Base-by-base conservation (phyloP, 2,888 invertebrate species). In the Luffia ferchaultella region DNA sequence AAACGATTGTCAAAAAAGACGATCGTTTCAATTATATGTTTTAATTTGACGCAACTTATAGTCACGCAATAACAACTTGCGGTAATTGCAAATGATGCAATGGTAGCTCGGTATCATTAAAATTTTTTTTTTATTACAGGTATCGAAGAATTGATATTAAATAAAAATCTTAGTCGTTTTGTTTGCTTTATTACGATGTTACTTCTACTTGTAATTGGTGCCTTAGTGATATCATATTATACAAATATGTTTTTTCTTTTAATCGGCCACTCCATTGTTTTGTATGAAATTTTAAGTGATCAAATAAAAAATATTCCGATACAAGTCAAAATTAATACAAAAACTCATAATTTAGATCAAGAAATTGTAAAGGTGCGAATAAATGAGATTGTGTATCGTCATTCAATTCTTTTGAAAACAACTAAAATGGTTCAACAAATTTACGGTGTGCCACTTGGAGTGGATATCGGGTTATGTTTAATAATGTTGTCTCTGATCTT, bases 391-490 rank as follows among this genome's bases (percentile, higher is more conserved):
- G 12, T 30, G 5, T 12, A 12, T 30, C 30, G 30, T 30, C 12
- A 47, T 47, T 47, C 47, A 2, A 49, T 69, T 16, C 64, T 61
- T 1, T 56, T 80, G n/a, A 58, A 60, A 1, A 62, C 67, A 1
- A 62, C 69, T 2, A 55, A 63, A 1, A 66, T 67, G 16, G 51
- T 79, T 0, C 72, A 73, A 50, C 48, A 55, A 2, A 57, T 82
- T 1, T 80, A 76, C 52, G 76, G 73, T 45, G 56, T 68, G 15
- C 69, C 80, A 2, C 60, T 78, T 1, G 82, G 82, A 2, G 65
- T 80, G 0, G 73, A 79, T 49, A 80, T 78, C 48, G 71, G 65
- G 0, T 61, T 68, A 0, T 76, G 77, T 47, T 75, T 74, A 12
- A 57, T 76, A 0, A 74, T 72, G 42, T 70, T 80, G 2, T 62